A percentile compares a stretch with the other conserved stretches of the same genome.
Conservation (phyloP, 2,113 vertebrate species). For the Xiphorhynchus elegans region DNA sequence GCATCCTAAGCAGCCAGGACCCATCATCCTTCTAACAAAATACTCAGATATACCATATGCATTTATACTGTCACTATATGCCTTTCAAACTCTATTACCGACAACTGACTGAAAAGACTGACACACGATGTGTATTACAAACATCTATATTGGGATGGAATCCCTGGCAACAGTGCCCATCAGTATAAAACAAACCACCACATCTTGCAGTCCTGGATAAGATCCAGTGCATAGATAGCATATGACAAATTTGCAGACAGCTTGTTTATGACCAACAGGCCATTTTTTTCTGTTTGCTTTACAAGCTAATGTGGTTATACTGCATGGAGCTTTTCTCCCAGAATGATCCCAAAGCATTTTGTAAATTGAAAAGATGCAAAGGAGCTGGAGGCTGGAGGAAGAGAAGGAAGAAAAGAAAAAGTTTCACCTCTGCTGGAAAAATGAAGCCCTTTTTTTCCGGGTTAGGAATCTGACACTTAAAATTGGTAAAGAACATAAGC, state of each 20-base stretch:
- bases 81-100: constrained; percentile 52
- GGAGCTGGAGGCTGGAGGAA: background rate
- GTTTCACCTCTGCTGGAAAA: background rate
- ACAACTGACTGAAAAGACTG: constrained; percentile 60
- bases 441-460: background rate
- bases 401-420: background rate
- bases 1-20: background rate
- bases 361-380: constrained; percentile 37
- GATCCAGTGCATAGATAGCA: constrained; percentile 30
- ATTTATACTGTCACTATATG: constrained; percentile 54
- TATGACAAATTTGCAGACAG: constrained; percentile 62
- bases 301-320: constrained; percentile 46
- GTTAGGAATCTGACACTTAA: background rate
- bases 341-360: constrained; percentile 1
- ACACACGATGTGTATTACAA: constrained; percentile 29
- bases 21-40: constrained; percentile 16
- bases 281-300: constrained; percentile 54
- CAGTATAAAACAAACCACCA: constrained; percentile 52
- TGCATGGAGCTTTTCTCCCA: background rate
- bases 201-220: constrained; percentile 43
- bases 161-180: constrained; percentile 40
- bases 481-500: background rate
- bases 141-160: constrained; percentile 49
- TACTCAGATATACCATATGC: constrained; percentile 39
- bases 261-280: constrained; percentile 57